Base-by-base conservation (phyloP, 2,888 invertebrate genomes). In the Philonicus albiceps region DNA sequence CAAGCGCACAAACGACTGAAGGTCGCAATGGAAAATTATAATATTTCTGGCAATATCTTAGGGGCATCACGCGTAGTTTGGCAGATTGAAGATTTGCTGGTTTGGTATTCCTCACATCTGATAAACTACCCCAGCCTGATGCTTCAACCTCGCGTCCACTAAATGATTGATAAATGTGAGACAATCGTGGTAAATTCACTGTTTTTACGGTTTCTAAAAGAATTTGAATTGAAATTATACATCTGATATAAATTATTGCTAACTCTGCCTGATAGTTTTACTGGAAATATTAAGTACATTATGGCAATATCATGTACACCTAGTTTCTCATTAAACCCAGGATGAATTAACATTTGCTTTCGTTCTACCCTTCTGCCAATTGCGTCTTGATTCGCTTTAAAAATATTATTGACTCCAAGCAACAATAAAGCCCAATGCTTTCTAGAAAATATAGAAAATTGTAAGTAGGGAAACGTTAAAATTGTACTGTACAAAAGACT, bases 1-100 rank as follows among this genome's bases (percentile, higher is more conserved):
- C 95, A 2, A 96, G 96, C 8, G 95, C 96, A 89, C 96, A 96
- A 0, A 96, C 90, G 89, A 95, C 8, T 5, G 40, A 22, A 3
- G 76, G 27, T 19, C 40, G n/a, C 19, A 40, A 22, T 11, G 76
- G 22, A 8, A 22, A 37, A 19, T 27, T 37, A 11, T 40, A 76
- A 19, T 76, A 76, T 27, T 22, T 30, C 19, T 40, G 37, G 16
- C 76, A 76, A 1, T 76, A 34, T n/a, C 43, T 37, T 40, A 19
- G 22, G n/a, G 76, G 37, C 19, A 76, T 43, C 27, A 40, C 40
- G 13, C 13, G 34, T 2, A 76, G n/a, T 22, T 76, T 27, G 19
- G 27, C 76, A 40, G 3, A 40, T n/a, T 76, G 76, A 8, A 76
- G 76, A 40, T 13, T 22, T 19, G 37, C 19, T 11, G 76, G 22